Base-by-base conservation (phyloP, 2,797 vertebrate genomes). In the Tamandua tetradactyla region DNA sequence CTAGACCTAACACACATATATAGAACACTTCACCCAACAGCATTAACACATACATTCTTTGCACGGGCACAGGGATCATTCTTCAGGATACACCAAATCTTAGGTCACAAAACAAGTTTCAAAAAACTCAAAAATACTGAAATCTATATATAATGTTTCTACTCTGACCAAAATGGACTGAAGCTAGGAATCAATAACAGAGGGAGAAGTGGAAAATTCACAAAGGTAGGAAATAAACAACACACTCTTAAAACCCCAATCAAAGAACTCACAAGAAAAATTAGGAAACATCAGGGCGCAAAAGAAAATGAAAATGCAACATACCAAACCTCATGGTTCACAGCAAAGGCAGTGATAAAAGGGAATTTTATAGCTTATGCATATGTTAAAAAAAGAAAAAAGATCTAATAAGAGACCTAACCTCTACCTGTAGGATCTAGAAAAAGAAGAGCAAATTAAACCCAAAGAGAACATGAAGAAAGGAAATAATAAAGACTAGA, bases 41-140 rank as follows among this genome's bases (percentile, higher is more conserved):
- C 14, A 86, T 22, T 23, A 72, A 27, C 92, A 78, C 18, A 89
- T 0, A 90, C 22, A 81, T 42, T 59, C 47, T 74, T 91, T 40
- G 83, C 82, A 40, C 93, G 49, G n/a, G 66, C 30, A 76, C 11
- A 49, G 7, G 15, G 23, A 71, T 64, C 49, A 81, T 64, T 81
- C 42, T 69, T 62, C 12, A 81, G 32, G 32, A 95, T 2, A 78
- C 5, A 49, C 4, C 57, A 37, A 32, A 69, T 22, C 17, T 74
- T 92, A 89, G 18, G 42, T n/a, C 79, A 42, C 66, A 92, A 91
- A 93, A 86, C 22, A 92, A 89, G 71, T 72, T 49, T 47, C 47
- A 47, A 47, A 47, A 82, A 94, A 87, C 27, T 89, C 87, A 68
- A 91, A 61, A 13, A 86, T 7, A 89, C 25, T 89, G 25, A n/a